Base-by-base conservation (phyloP, 2,888 invertebrate genomes). In the Byasa hedistus region DNA sequence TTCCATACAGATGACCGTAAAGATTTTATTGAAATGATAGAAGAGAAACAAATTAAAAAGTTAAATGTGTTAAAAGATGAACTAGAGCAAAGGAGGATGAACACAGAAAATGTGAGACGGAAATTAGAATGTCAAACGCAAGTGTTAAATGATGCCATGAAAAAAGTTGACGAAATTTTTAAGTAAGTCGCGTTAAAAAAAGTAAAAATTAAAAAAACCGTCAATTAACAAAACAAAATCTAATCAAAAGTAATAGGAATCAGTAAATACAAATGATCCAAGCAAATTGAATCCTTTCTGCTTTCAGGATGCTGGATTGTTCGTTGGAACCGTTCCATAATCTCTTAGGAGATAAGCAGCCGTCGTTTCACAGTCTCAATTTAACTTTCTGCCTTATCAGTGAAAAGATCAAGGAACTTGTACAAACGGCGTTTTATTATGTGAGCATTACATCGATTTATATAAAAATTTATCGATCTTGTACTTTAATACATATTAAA, bases 331-430 rank as follows among this genome's bases (percentile, higher is more conserved):
- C 89, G 0, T 91, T 81, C 75, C 79, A 85, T 69, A 84, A 83
- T 60, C 82, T 89, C 0, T 79, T 91, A 0, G 91, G 91, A 21
- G 87, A 89, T 72, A 88, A 89, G 71, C 73, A 76, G 1, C 89
- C 89, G 0, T 80, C 88, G 0, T 63, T 83, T 0, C 66, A 81
- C 64, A 77, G 77, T 59, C 69, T 85, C 17, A 77, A 80, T 51
- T 72, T 89, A 2, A 79, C 87, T 0, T 78, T 89, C 10, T 73
- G 76, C 0, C 83, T 89, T 36, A 87, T 91, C 66, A 84, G 83
- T 0, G 87, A 87, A 17, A 88, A 83, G 71, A 85, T 89, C 24
- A 82, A 85, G 67, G 83, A 88, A n/a, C 72, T 82, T 3, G 72
- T 85, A 0, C 79, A 89, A 64, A 73, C 73, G 4, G 79, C 82